Evolutionary conservation across 2,888 invertebrate genomes (phyloP), one percentile per base, ranked within the genome.

Genomic region (Coelinius sp.): DNA sequence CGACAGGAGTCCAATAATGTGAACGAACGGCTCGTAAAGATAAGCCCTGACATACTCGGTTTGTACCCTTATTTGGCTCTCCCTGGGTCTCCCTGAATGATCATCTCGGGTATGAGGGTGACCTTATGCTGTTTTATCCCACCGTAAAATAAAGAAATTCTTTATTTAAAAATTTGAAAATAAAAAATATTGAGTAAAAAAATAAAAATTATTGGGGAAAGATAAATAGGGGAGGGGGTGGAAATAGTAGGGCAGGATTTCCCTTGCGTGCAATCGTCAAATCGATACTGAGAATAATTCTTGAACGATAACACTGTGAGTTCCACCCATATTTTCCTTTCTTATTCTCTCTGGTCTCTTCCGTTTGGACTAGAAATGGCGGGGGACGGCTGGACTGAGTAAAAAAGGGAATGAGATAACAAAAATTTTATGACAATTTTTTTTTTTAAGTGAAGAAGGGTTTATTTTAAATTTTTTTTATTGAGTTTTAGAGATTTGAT

Each of bases 31-130:
- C n/a, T 53, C 24, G 25, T 53, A 53, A 53, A 53, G 53, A 53
- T 53, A 53, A 53, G 53, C 53, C 14, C 53, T 53, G 53, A 53
- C 53, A 53, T 53, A 53, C 53, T 53, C n/a, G 53, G 53, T 41
- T n/a, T 41, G 25, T 12, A 27, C 53, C 53, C 53, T 53, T 53
- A 53, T 53, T 53, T 25, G n/a, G 25, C 25, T 12, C 41, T 53
- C 53, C 24, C 53, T n/a, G 52, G 52, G 22, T 22, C 52, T 22
- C 24, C 52, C 52, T 52, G n/a, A 53, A 12, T 53, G 22, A 25
- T 53, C 53, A 53, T 53, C 27, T 25, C 14, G 22, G 25, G 25
- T 53, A 27, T 53, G 6, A 14, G 25, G 46, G 17, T 49, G 46
- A 49, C 46, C 46, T 44, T 17, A 14, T 49, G 46, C 46, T 7